A percentile compares a stretch with the other conserved stretches of the same genome.
Conservation (phyloP, 2,113 vertebrate species). For the Pachycephala philippinensis region DNA sequence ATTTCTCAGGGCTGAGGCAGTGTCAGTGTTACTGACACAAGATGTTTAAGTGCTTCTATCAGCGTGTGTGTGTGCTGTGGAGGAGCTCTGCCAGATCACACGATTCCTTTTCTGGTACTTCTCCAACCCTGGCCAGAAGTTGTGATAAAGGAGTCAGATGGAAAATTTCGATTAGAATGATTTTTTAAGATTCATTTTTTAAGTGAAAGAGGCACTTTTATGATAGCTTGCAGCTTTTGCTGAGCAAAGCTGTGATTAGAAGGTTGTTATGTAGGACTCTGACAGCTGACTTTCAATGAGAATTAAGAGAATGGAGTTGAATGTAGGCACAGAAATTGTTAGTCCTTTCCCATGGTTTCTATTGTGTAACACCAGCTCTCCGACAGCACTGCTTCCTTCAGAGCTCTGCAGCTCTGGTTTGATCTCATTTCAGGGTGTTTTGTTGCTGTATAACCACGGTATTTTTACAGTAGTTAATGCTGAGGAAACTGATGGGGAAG, state of each 20-base stretch:
- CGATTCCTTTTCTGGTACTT: not conserved
- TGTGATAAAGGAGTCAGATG: constrained; percentile 9
- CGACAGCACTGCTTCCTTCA: not conserved
- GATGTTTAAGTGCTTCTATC: not conserved
- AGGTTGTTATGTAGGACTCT: not conserved
- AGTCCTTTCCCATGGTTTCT: not conserved
- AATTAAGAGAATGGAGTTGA: not conserved
- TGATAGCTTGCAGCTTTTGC: not conserved
- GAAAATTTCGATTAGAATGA: not conserved
- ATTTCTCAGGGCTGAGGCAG: not conserved
- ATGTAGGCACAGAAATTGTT: not conserved
- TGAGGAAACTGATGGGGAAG: constrained; percentile 7
- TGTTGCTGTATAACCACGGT: not conserved
- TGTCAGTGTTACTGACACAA: not conserved
- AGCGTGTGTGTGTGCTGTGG: not conserved
- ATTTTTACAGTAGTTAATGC: not conserved
- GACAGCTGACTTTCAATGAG: not conserved
- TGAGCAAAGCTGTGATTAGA: not conserved
- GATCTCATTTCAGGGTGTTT: not conserved
- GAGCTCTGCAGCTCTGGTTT: not conserved
- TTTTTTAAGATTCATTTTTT: not conserved
- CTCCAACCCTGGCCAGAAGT: constrained; percentile 28
- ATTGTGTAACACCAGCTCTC: not conserved
- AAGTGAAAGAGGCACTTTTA: not conserved
- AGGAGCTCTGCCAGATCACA: not conserved